Conservation (phyloP, 2,113 vertebrate genomes). For the Uropsilus gracilis region DNA sequence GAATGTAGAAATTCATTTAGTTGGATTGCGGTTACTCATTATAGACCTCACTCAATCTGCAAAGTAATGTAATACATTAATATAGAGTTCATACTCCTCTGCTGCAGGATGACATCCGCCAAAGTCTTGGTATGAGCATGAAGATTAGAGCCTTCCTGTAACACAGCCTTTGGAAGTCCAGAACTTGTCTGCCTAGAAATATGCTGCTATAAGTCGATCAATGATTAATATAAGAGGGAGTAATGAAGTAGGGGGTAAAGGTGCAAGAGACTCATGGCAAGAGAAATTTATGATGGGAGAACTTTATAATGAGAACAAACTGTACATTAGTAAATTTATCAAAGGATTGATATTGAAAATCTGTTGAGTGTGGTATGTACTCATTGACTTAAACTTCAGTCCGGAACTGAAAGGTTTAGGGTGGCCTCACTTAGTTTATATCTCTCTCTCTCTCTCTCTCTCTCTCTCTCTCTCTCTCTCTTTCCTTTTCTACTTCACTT, state of each 20-base stretch:
- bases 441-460: neutral
- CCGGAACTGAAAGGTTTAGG: neutral
- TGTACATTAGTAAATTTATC: slow-evolving; percentile 59
- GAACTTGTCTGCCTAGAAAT: slow-evolving; percentile 63
- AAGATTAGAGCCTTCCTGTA: slow-evolving; percentile 61
- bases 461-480: neutral
- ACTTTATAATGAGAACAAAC: slow-evolving; percentile 61
- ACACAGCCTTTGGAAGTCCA: slow-evolving; percentile 49
- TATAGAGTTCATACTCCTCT: neutral
- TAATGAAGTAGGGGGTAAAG: slow-evolving; percentile 72
- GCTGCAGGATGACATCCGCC: neutral
- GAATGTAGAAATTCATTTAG: slow-evolving; percentile 17
- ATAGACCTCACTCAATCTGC: slow-evolving; percentile 51
- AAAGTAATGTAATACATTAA: slow-evolving; percentile 34
- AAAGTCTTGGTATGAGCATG: slow-evolving; percentile 38
- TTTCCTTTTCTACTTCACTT: neutral
- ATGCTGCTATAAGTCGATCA: slow-evolving; percentile 43
- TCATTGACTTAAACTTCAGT: slow-evolving; percentile 46
- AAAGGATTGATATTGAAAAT: slow-evolving; percentile 56
- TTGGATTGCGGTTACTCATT: slow-evolving; percentile 54
- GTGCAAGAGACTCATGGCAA: slow-evolving; percentile 55
- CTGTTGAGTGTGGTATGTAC: neutral
- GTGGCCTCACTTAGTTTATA: slow-evolving; percentile 36
- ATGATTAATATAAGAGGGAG: slow-evolving; percentile 73
- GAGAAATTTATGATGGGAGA: slow-evolving; percentile 70